Evolutionary conservation across 1,140 invertebrate species (phyloP).

Genomic region (Diprion similis): DNA sequence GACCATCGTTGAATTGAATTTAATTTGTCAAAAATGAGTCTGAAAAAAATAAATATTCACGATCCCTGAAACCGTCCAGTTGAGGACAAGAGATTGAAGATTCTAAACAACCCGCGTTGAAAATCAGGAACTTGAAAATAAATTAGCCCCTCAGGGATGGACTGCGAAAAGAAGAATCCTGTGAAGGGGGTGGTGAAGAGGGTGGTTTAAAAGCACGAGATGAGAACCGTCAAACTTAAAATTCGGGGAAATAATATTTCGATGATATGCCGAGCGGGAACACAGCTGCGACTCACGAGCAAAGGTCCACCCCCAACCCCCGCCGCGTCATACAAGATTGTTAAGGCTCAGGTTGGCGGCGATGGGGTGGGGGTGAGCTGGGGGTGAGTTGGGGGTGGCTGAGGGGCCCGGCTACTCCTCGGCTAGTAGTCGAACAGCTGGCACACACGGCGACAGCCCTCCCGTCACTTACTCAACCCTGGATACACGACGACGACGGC

Average conservation of each 20-base stretch:
- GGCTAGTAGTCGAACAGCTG: conserved; percentile 4
- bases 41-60: conserved; percentile 8
- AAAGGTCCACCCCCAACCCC: conserved; percentile 34
- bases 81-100: conserved; percentile 34
- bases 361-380: neutral
- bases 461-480: conserved; percentile 3
- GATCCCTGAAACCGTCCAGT: conserved; percentile 2
- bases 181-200: no score
- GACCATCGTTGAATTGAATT: no score
- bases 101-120: conserved; percentile 28
- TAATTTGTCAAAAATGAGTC: no score
- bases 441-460: conserved; percentile 6
- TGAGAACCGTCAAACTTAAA: conserved; percentile 43
- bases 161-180: no score
- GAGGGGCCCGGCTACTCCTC: neutral
- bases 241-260: conserved; percentile 56
- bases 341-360: conserved; percentile 45
- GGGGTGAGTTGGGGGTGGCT: neutral
- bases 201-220: neutral
- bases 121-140: no score
- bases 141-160: no score
- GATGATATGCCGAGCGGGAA: conserved; percentile 57
- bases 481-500: neutral
- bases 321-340: conserved; percentile 55
- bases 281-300: conserved; percentile 53